Percentiles rank a stretch among this genome's conserved stretches.
These are phyloP conservation scores for Ostrea edulis DNA, from an alignment of 1,140 invertebrate species.

Conservation along the genomic window DNA sequence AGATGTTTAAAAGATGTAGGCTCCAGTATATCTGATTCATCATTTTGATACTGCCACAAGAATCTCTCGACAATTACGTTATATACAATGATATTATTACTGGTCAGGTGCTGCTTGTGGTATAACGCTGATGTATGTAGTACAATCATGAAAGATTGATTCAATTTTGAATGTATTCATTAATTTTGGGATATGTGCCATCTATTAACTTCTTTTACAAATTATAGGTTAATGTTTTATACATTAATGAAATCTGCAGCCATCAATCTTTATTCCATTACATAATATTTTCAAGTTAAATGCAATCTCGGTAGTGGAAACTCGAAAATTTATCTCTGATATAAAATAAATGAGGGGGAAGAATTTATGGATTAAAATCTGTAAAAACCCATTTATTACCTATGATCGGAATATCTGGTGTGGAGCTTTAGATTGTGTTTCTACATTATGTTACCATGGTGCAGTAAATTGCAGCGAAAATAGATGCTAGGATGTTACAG, in stretches of 20 bases:
- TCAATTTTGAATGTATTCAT: too few relatives aligned
- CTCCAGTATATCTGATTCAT: too few relatives aligned
- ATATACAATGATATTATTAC: too few relatives aligned
- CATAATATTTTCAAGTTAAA: slow-evolving; percentile 5
- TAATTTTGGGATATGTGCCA: not conserved
- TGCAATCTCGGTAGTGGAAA: not conserved
- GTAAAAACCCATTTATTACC: slow-evolving; percentile 9
- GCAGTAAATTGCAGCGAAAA: slow-evolving; percentile 22
- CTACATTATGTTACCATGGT: slow-evolving; percentile 2
- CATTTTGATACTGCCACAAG: too few relatives aligned
- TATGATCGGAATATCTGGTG: not conserved
- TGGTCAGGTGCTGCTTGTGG: too few relatives aligned
- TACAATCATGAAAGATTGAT: too few relatives aligned
- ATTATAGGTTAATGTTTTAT: not conserved
- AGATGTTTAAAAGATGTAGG: too few relatives aligned
- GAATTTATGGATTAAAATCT: not conserved
- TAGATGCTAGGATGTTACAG: not conserved
- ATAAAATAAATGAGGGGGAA: not conserved
- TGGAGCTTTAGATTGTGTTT: not conserved
- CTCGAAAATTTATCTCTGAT: not conserved
- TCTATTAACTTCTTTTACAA: slow-evolving; percentile 10
- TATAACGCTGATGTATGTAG: too few relatives aligned
- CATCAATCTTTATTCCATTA: slow-evolving; percentile 13
- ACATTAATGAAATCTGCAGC: not conserved
- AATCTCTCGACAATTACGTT: too few relatives aligned